Percentiles rank a stretch among this genome's conserved stretches.
Conservation (phyloP, 2,113 vertebrate species). For the Ancistrus triradiatus region DNA sequence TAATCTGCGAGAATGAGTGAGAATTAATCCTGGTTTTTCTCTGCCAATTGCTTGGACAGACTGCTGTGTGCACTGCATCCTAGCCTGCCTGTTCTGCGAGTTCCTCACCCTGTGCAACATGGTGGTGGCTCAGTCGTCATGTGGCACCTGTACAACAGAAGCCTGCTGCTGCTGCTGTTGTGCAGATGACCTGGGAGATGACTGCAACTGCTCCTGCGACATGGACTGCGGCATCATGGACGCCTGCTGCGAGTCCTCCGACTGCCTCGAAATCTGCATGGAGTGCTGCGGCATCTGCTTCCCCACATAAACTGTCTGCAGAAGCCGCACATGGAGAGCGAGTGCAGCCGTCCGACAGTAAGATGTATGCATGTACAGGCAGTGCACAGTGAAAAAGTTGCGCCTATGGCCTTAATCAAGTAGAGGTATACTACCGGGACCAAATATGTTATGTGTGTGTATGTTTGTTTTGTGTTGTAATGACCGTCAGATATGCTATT, state of each 20-base stretch:
- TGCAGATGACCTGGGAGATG: slow-evolving; percentile 82
- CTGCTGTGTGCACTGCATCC: slow-evolving; percentile 95
- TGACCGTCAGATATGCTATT: slow-evolving; percentile 39
- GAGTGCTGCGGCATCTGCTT: slow-evolving; percentile 99
- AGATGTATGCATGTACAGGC: background rate
- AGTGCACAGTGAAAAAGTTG: slow-evolving; percentile 2
- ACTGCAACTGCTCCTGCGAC: slow-evolving; percentile 71
- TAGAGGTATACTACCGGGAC: slow-evolving; percentile 15
- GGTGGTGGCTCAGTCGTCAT: slow-evolving; percentile 87
- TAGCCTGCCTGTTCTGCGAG: slow-evolving; percentile 98
- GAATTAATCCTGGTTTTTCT: slow-evolving; percentile 1
- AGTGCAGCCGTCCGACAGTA: background rate
- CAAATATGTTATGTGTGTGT: slow-evolving; percentile 16
- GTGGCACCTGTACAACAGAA: slow-evolving; percentile 84
- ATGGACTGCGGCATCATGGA: slow-evolving; percentile 98
- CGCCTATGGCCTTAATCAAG: no score
- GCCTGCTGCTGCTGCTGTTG: slow-evolving; percentile 93
- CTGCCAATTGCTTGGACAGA: slow-evolving; percentile 61
- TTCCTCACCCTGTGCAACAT: slow-evolving; percentile 96
- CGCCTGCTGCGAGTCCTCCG: slow-evolving; percentile 94
- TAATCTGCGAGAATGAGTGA: background rate
- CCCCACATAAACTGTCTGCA: slow-evolving; percentile 75
- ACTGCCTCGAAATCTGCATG: slow-evolving; percentile 99
- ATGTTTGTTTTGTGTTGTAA: slow-evolving; percentile 25
- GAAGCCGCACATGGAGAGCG: background rate